Percentiles rank a stretch among this genome's conserved stretches.
Conservation (phyloP, 2,797 vertebrate genomes). For the Periophthalmus magnuspinnatus region DNA sequence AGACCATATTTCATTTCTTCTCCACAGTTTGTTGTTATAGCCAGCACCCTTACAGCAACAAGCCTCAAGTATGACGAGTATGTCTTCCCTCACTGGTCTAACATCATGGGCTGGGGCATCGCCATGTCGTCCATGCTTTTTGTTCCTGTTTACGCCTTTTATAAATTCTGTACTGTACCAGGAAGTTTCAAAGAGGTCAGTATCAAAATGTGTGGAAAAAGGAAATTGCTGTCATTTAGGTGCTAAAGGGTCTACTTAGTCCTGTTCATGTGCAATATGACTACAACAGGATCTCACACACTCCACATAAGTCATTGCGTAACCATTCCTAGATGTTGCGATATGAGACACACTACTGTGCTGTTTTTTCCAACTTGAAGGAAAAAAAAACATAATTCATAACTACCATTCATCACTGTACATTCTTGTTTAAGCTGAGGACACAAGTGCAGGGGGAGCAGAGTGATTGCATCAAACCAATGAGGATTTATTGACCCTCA, state of each 20-base stretch:
- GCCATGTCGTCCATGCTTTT: slow-evolving; percentile 94
- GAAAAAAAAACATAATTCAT: slow-evolving; percentile 10
- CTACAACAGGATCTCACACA: slow-evolving; percentile 5
- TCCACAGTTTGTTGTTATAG: slow-evolving; percentile 91
- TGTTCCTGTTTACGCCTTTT: slow-evolving; percentile 89
- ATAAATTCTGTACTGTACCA: slow-evolving; percentile 85
- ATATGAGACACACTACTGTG: not conserved
- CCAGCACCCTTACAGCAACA: slow-evolving; percentile 88
- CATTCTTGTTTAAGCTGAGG: slow-evolving; percentile 11
- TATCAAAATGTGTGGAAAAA: slow-evolving; percentile 25
- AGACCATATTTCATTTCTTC: not conserved
- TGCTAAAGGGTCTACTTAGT: not conserved
- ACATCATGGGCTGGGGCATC: slow-evolving; percentile 88
- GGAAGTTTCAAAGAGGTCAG: slow-evolving; percentile 93
- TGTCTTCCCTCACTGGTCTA: slow-evolving; percentile 88
- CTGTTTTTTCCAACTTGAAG: slow-evolving; percentile 13
- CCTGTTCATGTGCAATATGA: not conserved
- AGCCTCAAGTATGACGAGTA: slow-evolving; percentile 92
- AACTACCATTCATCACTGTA: slow-evolving; percentile 6
- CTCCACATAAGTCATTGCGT: not conserved
- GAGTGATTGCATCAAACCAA: slow-evolving; percentile 35
- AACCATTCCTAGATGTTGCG: slow-evolving; percentile 12
- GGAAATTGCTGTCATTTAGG: not conserved
- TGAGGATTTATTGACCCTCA: slow-evolving; percentile 36
- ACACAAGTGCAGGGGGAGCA: slow-evolving; percentile 21